phyloP scores from a whole-genome alignment of 64 coral and sea anemone species.

The Pocillopora verrucosa region DNA sequence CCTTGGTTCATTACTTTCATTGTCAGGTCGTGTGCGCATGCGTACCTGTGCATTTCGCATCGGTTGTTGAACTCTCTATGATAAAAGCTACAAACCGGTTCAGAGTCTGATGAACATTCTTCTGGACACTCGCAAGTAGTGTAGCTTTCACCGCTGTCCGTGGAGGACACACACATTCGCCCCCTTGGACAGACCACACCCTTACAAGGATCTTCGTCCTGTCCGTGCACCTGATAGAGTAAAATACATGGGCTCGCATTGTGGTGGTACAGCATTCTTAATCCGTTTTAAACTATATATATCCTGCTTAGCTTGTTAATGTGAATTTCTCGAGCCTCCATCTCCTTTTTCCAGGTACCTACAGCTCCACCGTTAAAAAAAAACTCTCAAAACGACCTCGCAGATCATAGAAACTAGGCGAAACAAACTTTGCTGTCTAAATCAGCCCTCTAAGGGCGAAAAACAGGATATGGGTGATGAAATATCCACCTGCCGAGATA shows the following conservation, averaged over 20 bases:
- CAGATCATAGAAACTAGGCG: too few relatives aligned
- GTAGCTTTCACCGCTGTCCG: neutral
- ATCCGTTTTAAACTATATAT: neutral
- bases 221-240: conserved; percentile 13
- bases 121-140: conserved; percentile 31
- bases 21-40: conserved; percentile 19
- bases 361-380: too few relatives aligned
- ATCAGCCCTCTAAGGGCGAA: too few relatives aligned
- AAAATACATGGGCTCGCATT: neutral
- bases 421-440: too few relatives aligned
- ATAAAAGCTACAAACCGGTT: conserved; percentile 36
- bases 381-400: too few relatives aligned
- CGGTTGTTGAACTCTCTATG: conserved; percentile 13
- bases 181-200: conserved; percentile 10
- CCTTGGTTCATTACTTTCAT: conserved; percentile 47
- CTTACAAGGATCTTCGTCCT: neutral
- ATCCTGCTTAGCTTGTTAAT: too few relatives aligned
- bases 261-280: neutral
- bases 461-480: too few relatives aligned
- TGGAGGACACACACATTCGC: neutral
- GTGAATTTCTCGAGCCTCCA: too few relatives aligned
- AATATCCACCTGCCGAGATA: too few relatives aligned
- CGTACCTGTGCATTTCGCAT: conserved; percentile 59
- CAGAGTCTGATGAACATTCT: neutral
- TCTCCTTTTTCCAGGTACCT: too few relatives aligned